Evolutionary conservation across 2,888 invertebrate genomes (phyloP).

Genomic region (Saturnia pavonia): DNA sequence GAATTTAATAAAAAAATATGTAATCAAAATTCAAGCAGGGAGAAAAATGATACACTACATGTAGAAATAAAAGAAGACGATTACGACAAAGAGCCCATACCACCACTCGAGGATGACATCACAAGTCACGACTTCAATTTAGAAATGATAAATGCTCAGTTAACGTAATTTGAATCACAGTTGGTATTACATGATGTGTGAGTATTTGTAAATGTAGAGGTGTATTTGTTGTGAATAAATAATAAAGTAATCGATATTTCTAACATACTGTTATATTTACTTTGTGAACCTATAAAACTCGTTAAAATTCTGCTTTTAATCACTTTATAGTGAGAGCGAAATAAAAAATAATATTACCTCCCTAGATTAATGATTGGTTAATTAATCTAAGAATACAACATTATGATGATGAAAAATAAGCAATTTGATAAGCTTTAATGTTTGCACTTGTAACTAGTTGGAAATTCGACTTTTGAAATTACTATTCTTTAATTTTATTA

Average conservation of each 20-base stretch:
- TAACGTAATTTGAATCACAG: not conserved
- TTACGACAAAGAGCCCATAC: not conserved
- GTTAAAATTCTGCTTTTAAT: too few species aligned
- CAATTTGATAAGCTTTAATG: too few species aligned
- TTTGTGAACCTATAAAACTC: not conserved
- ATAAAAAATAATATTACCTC: too few species aligned
- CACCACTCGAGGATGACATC: slow-evolving; percentile 9
- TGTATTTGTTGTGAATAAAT: not conserved
- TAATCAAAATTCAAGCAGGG: not conserved
- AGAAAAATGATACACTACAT: not conserved
- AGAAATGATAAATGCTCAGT: not conserved
- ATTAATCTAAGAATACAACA: too few species aligned
- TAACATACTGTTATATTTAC: not conserved
- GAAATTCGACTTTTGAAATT: too few species aligned
- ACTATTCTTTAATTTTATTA: too few species aligned
- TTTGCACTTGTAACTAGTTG: too few species aligned
- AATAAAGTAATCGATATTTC: not conserved
- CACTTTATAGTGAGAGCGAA: too few species aligned
- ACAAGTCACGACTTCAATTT: not conserved
- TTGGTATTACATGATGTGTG: not conserved
- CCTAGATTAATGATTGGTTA: too few species aligned
- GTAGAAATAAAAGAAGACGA: not conserved
- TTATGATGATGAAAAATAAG: too few species aligned
- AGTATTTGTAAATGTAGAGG: not conserved
- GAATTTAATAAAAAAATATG: not conserved